Percentiles rank a stretch among this genome's conserved stretches.
These are phyloP conservation scores for Pterocles burchelli DNA, from an alignment of 2,113 vertebrate genomes.

Conservation along the genomic window DNA sequence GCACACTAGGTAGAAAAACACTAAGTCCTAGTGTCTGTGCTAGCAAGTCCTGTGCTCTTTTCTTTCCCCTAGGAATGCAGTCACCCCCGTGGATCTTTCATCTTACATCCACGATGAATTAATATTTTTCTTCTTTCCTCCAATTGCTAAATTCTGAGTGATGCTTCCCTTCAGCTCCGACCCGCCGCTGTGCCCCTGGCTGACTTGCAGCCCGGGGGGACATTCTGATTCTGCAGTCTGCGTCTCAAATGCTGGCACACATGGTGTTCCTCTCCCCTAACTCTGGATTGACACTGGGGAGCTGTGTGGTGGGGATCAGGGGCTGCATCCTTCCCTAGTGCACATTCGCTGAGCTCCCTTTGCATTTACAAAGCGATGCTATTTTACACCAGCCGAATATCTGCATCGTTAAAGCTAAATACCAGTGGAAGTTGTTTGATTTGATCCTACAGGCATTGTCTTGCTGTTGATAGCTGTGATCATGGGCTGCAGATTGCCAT, in stretches of 20 bases:
- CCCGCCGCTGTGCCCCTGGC: neutral
- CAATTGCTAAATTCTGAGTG: neutral
- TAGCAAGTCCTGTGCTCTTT: neutral
- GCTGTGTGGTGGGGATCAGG: neutral
- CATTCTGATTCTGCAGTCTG: neutral
- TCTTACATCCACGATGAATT: neutral
- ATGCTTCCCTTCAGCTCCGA: neutral
- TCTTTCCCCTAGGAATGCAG: neutral
- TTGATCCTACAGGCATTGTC: neutral
- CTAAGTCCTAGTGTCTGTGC: neutral
- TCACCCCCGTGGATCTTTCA: neutral
- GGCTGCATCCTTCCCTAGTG: neutral
- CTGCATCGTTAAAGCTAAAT: neutral
- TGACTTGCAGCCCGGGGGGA: neutral
- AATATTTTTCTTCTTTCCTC: neutral
- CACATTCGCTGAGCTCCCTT: fast-evolving
- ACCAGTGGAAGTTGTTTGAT: neutral
- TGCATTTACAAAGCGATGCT: fast-evolving
- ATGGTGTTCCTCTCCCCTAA: too few species aligned
- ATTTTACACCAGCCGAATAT: neutral
- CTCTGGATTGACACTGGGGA: too few species aligned
- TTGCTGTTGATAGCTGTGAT: neutral
- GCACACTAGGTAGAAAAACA: neutral
- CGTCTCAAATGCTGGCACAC: neutral
- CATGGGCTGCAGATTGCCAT: neutral